Percentiles rank a stretch among this genome's conserved stretches.
These are phyloP conservation scores for Podarcis raffonei DNA, from an alignment of 2,113 vertebrate genomes.

Conservation along the genomic window DNA sequence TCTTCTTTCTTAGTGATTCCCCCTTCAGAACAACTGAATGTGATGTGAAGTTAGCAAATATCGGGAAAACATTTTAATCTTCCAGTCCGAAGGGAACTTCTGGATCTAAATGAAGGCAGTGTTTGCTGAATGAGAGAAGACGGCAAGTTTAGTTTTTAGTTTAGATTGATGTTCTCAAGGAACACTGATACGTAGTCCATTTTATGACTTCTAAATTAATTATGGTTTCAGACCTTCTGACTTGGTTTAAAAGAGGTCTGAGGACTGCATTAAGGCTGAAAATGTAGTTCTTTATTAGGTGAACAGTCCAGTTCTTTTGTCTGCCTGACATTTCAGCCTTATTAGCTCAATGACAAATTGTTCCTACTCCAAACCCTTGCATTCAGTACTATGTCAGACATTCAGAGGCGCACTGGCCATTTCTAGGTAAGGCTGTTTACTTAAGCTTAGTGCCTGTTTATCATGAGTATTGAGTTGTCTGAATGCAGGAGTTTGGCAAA, in stretches of 20 bases:
- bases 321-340: conserved; percentile 25
- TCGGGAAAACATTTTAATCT: background rate
- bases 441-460: background rate
- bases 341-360: conserved; percentile 26
- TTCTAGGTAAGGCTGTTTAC: conserved; percentile 36
- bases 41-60: background rate
- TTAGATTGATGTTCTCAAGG: background rate
- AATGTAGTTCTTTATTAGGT: conserved; percentile 9
- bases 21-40: background rate
- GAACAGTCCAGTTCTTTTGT: conserved; percentile 20
- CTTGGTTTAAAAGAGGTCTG: background rate
- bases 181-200: background rate
- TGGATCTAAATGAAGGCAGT: background rate
- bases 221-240: conserved; percentile 1
- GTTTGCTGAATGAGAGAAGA: background rate
- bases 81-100: background rate
- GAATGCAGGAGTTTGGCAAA: background rate
- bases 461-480: conserved; percentile 1
- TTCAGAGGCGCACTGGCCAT: background rate
- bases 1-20: background rate
- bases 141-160: background rate
- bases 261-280: background rate
- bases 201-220: background rate
- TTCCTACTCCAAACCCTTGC: conserved; percentile 16
- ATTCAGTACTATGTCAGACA: conserved; percentile 19